A percentile compares a stretch with the other conserved stretches of the same genome.
phyloP scores from a whole-genome alignment of 2,113 vertebrate species.

The Sorex araneus region DNA sequence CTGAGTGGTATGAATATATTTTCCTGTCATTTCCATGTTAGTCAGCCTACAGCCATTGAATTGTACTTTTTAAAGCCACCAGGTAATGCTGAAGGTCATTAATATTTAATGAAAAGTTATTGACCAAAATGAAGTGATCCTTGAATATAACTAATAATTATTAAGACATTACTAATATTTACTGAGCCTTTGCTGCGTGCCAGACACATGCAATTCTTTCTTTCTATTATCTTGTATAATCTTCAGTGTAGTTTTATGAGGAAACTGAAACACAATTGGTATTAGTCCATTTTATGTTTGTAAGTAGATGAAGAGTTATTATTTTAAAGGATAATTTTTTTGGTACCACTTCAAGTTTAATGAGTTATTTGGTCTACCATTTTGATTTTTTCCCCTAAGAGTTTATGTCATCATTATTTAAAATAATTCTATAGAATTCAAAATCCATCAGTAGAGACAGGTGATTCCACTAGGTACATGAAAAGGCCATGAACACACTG shows the following conservation, averaged over 20 bases:
- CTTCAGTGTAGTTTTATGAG: background rate
- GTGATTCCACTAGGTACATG: background rate
- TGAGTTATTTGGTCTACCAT: background rate
- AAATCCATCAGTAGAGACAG: background rate
- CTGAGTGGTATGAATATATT: constrained; percentile 72
- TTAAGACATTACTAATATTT: constrained; percentile 67
- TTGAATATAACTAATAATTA: constrained; percentile 67
- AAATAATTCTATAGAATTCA: background rate
- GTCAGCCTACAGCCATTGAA: constrained; percentile 49
- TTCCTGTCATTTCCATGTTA: constrained; percentile 73
- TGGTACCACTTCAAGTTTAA: background rate
- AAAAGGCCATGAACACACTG: background rate
- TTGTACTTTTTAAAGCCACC: constrained; percentile 70
- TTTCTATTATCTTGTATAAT: constrained; percentile 23
- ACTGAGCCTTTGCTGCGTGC: constrained; percentile 56
- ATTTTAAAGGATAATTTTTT: background rate
- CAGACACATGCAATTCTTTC: constrained; percentile 38
- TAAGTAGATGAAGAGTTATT: constrained; percentile 15
- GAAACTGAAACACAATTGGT: constrained; percentile 24
- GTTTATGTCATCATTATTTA: background rate
- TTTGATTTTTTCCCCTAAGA: background rate
- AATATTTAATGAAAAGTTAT: constrained; percentile 74
- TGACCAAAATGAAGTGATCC: constrained; percentile 69
- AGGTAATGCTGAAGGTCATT: constrained; percentile 53
- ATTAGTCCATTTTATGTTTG: background rate